Percentiles rank a stretch among this genome's conserved stretches.
Evolutionary conservation across 1,140 invertebrate species (phyloP).

Genomic region (Lithobius niger): DNA sequence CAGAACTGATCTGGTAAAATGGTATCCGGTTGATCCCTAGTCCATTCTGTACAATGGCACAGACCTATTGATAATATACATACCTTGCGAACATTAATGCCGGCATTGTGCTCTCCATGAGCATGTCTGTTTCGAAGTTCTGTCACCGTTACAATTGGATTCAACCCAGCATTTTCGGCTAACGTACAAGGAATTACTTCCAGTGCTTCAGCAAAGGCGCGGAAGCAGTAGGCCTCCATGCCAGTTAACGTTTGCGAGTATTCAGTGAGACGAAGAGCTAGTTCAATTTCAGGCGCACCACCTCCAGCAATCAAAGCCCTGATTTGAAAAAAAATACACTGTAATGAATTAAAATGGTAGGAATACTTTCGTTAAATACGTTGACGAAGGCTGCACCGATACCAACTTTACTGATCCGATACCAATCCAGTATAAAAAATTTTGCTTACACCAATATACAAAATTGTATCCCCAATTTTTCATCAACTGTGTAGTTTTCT

Average conservation of each 20-base stretch:
- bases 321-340: slow-evolving; percentile 15
- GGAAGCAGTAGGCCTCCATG: slow-evolving; percentile 85
- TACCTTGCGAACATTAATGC: slow-evolving; percentile 86
- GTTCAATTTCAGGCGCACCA: slow-evolving; percentile 92
- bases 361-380: too few species aligned
- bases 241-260: slow-evolving; percentile 72
- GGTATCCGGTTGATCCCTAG: too few species aligned
- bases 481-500: too few species aligned
- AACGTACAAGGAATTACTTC: slow-evolving; percentile 95
- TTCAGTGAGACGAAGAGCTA: slow-evolving; percentile 70
- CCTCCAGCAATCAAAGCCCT: slow-evolving; percentile 82
- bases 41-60: background rate
- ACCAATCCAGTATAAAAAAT: too few species aligned
- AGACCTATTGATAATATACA: background rate
- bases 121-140: slow-evolving; percentile 91
- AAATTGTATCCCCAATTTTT: too few species aligned
- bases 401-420: too few species aligned
- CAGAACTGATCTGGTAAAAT: too few species aligned
- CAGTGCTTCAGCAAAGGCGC: slow-evolving; percentile 88
- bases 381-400: too few species aligned
- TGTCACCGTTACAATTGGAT: slow-evolving; percentile 93
- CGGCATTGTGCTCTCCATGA: slow-evolving; percentile 57
- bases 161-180: slow-evolving; percentile 99
- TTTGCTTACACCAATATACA: too few species aligned
- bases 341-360: too few species aligned